Conservation (phyloP, 2,888 invertebrate genomes). For the Pemphredon lugubris region DNA sequence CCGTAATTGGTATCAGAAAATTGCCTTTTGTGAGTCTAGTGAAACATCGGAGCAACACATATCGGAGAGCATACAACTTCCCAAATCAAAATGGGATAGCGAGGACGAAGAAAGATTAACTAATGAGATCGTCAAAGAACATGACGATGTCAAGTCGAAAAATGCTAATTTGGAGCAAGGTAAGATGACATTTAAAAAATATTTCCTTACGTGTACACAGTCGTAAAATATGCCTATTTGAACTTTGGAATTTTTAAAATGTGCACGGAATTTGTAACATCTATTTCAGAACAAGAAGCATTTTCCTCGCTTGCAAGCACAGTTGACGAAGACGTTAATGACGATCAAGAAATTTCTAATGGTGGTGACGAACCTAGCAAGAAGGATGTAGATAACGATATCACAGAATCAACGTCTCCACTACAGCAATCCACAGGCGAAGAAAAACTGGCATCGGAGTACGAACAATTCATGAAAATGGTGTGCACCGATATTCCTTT, state of each 20-base stretch:
- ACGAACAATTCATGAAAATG: slow-evolving; percentile 84
- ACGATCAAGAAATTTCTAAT: slow-evolving; percentile 22
- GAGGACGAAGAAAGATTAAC: slow-evolving; percentile 69
- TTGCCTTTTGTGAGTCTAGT: slow-evolving; percentile 51
- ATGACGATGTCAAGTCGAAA: slow-evolving; percentile 8
- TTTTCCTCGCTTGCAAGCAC: slow-evolving; percentile 28
- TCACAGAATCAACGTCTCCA: slow-evolving; percentile 33
- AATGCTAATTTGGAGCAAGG: background rate
- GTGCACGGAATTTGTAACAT: background rate
- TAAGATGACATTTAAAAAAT: background rate
- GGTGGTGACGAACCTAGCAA: slow-evolving; percentile 14
- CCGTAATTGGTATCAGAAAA: slow-evolving; percentile 74
- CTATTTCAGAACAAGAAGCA: slow-evolving; percentile 37
- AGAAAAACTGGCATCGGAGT: slow-evolving; percentile 81
- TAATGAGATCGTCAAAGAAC: slow-evolving; percentile 15
- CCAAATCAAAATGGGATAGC: slow-evolving; percentile 78
- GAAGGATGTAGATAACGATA: slow-evolving; percentile 33
- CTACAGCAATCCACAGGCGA: slow-evolving; percentile 59
- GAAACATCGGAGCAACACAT: slow-evolving; percentile 47
- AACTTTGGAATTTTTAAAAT: background rate
- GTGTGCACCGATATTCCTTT: slow-evolving; percentile 77
- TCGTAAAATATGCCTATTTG: no score
- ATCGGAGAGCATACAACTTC: slow-evolving; percentile 66
- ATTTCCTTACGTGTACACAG: background rate
- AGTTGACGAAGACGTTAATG: slow-evolving; percentile 31